phyloP scores from a whole-genome alignment of 1,140 invertebrate genomes.

The Eupeodes corollae region DNA sequence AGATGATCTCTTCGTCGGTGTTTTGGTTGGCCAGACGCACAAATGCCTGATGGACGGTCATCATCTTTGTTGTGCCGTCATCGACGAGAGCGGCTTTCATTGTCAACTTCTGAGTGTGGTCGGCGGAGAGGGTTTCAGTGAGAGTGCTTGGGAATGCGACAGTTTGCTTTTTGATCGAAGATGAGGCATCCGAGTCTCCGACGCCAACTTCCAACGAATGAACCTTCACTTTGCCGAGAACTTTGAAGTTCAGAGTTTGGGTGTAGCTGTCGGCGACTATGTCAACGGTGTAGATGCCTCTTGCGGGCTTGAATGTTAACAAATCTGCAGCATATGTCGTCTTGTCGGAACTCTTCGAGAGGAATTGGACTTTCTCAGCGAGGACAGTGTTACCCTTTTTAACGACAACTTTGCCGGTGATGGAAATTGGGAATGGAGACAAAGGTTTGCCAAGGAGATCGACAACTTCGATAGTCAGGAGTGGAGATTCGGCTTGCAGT shows the following conservation, averaged over 20 bases:
- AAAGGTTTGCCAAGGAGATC: slow-evolving; percentile 75
- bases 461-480: slow-evolving; percentile 63
- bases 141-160: slow-evolving; percentile 63
- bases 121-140: slow-evolving; percentile 57
- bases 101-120: slow-evolving; percentile 79
- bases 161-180: slow-evolving; percentile 64
- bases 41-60: slow-evolving; percentile 86
- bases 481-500: slow-evolving; percentile 57
- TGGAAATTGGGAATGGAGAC: slow-evolving; percentile 19
- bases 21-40: slow-evolving; percentile 59
- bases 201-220: slow-evolving; percentile 78
- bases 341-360: slow-evolving; percentile 38
- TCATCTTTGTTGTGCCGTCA: slow-evolving; percentile 46
- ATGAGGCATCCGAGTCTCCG: slow-evolving; percentile 77
- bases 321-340: slow-evolving; percentile 72
- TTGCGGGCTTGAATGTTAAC: slow-evolving; percentile 61
- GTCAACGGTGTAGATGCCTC: slow-evolving; percentile 74
- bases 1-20: slow-evolving; percentile 74
- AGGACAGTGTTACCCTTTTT: slow-evolving; percentile 28
- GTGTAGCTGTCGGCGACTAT: slow-evolving; percentile 60
- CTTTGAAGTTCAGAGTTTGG: slow-evolving; percentile 56
- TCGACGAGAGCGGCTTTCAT: slow-evolving; percentile 74
- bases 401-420: slow-evolving; percentile 19
- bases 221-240: slow-evolving; percentile 60
- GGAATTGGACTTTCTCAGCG: slow-evolving; percentile 22